These are phyloP conservation scores for Styela clava DNA, from an alignment of 23 tunicate species.

Conservation along the genomic window DNA sequence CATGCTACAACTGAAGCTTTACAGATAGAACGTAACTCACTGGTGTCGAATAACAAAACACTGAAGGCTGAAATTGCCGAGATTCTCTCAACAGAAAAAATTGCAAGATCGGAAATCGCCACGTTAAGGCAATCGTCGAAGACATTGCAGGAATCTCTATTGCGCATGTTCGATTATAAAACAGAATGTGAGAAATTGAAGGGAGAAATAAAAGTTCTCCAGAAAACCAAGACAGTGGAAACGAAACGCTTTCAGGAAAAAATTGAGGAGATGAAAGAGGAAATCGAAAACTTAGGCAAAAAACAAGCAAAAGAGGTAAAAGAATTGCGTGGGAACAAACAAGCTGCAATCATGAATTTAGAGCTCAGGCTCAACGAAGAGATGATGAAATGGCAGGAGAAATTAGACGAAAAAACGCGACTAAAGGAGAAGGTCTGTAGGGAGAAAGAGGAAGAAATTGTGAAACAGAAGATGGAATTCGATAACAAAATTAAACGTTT, in stretches of 20 bases:
- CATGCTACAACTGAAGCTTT: background rate
- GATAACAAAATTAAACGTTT: background rate
- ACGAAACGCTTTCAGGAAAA: background rate
- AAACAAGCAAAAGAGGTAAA: background rate
- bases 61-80: background rate
- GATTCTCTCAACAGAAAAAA: background rate
- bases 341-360: background rate
- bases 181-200: conserved; percentile 2
- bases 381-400: background rate
- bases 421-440: background rate
- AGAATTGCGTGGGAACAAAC: background rate
- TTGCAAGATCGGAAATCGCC: background rate
- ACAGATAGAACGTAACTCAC: background rate
- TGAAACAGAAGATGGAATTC: background rate
- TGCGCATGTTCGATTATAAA: conserved; percentile 1
- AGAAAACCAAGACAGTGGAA: background rate
- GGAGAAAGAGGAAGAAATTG: background rate
- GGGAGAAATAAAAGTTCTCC: background rate
- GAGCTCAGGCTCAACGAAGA: background rate
- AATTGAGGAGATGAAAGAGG: background rate
- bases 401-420: background rate
- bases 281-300: background rate
- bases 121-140: background rate
- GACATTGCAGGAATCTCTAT: background rate
- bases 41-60: background rate